phyloP scores from a whole-genome alignment of 2,797 vertebrate genomes.

The Lithobates pipiens region DNA sequence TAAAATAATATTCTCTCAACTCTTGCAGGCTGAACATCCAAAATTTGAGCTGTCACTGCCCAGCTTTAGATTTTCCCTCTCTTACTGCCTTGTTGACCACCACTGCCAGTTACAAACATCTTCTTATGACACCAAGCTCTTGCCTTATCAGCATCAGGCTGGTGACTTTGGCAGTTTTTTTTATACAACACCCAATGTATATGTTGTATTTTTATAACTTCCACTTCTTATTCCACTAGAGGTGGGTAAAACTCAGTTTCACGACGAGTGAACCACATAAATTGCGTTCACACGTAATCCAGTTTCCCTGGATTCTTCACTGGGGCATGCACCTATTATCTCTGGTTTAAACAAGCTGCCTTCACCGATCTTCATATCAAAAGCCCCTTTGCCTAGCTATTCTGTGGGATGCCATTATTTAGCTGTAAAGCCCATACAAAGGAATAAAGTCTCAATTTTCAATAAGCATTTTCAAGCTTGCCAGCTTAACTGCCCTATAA shows the following conservation, averaged over 20 bases:
- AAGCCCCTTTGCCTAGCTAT: slow-evolving; percentile 37
- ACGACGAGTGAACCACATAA: neutral
- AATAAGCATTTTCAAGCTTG: slow-evolving; percentile 14
- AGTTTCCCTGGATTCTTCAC: slow-evolving; percentile 21
- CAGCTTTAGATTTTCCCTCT: no score
- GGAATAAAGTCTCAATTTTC: slow-evolving; percentile 62
- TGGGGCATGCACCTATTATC: slow-evolving; percentile 13
- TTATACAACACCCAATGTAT: neutral
- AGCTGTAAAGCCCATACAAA: slow-evolving; percentile 43
- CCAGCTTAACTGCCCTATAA: slow-evolving; percentile 15
- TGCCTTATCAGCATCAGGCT: no score
- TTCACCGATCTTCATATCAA: slow-evolving; percentile 49
- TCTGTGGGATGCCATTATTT: slow-evolving; percentile 33
- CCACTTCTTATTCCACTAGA: no score
- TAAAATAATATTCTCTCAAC: no score
- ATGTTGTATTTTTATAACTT: neutral
- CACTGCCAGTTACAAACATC: no score
- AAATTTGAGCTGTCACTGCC: no score
- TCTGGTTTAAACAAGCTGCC: slow-evolving; percentile 30
- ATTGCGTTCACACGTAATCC: neutral
- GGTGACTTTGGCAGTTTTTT: neutral
- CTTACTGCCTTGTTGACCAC: no score
- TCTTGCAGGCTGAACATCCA: no score
- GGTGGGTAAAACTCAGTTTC: neutral
- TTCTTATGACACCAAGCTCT: no score